Evolutionary conservation across 2,113 vertebrate species (phyloP).

Genomic region (Osmerus mordax): DNA sequence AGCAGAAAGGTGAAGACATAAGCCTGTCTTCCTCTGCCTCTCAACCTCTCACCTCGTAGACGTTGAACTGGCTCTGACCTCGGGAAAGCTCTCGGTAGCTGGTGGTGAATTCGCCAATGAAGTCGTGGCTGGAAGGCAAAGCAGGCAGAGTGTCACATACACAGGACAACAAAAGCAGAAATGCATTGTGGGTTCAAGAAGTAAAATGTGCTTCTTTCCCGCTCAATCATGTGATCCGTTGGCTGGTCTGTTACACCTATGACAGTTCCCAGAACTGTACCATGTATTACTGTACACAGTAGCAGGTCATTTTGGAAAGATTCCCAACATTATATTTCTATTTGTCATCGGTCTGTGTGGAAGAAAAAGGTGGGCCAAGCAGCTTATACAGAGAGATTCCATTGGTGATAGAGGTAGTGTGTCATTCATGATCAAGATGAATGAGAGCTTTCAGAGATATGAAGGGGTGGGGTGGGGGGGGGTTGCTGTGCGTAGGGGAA

Average conservation of each 20-base stretch:
- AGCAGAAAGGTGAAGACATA: too few relatives aligned
- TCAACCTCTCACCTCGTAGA: not conserved
- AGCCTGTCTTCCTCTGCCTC: too few relatives aligned
- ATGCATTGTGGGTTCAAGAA: not conserved
- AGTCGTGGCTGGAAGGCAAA: constrained; percentile 81
- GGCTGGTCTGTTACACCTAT: not conserved
- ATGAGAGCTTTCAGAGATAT: not conserved
- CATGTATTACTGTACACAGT: not conserved
- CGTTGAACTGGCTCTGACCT: constrained; percentile 83
- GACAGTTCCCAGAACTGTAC: not conserved
- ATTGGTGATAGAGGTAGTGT: not conserved
- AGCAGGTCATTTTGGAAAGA: not conserved
- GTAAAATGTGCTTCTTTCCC: not conserved
- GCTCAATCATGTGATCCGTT: not conserved
- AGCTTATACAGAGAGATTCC: not conserved
- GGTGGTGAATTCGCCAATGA: constrained; percentile 93
- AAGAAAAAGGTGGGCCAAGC: not conserved
- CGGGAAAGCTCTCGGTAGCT: constrained; percentile 89
- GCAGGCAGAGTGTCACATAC: not conserved
- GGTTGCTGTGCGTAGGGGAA: too few relatives aligned
- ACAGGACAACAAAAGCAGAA: not conserved
- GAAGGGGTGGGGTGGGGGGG: too few relatives aligned
- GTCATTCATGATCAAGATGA: not conserved
- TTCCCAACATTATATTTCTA: not conserved
- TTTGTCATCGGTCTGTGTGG: not conserved